A percentile compares a stretch with the other conserved stretches of the same genome.
phyloP scores from a whole-genome alignment of 53 echinoderm and acorn worm genomes.

The Stichopus horrens region DNA sequence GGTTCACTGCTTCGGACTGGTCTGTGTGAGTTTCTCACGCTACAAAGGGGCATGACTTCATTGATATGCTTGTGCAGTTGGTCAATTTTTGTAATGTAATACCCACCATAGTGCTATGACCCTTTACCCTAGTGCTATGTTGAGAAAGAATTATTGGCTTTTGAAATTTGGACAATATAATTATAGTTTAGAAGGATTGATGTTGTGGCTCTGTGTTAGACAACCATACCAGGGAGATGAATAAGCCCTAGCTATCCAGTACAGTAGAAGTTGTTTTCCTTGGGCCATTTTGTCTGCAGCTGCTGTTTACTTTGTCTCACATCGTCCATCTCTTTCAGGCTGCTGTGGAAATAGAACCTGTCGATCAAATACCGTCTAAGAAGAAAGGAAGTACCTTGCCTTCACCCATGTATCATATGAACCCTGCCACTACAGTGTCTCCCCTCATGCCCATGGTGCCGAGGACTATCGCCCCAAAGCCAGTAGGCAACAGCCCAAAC shows the following conservation, averaged over 20 bases:
- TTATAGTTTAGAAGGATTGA: too few relatives aligned
- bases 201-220: too few relatives aligned
- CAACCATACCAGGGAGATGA: background rate
- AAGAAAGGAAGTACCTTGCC: constrained; percentile 67
- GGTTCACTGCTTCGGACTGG: too few relatives aligned
- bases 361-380: constrained; percentile 79
- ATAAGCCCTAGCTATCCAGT: background rate
- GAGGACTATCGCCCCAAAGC: constrained; percentile 90
- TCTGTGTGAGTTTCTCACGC: too few relatives aligned
- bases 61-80: too few relatives aligned
- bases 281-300: background rate
- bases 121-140: too few relatives aligned
- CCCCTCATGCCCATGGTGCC: constrained; percentile 71
- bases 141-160: too few relatives aligned
- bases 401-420: constrained; percentile 64
- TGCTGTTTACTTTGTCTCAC: background rate
- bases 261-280: background rate
- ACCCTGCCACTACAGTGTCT: constrained; percentile 42
- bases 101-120: too few relatives aligned
- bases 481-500: constrained; percentile 52
- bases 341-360: constrained; percentile 76
- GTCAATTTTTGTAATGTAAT: too few relatives aligned
- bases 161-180: too few relatives aligned
- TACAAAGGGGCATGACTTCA: too few relatives aligned
- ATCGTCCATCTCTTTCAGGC: constrained; percentile 54